Evolutionary conservation across 2,113 vertebrate genomes (phyloP), one percentile per base, ranked within the genome.

Genomic region (Mionectes macconnelli): DNA sequence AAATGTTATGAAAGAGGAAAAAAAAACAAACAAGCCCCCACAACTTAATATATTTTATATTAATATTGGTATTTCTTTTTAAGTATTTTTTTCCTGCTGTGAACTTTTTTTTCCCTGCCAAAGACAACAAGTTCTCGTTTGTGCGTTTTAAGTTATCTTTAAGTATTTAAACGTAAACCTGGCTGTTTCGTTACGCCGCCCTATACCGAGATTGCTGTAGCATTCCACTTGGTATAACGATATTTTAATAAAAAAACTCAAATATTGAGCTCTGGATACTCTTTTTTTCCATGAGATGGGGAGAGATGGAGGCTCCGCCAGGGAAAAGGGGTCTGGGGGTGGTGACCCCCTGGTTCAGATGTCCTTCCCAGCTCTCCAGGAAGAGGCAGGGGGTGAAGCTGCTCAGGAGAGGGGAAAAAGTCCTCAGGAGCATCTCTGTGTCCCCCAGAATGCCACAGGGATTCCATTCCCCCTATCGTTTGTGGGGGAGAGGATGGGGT

Each of bases 21-120:
- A 96, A 97, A 93, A 70, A 96, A 23, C n/a, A n/a, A 13, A 42
- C 30, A 27, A 13, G 10, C 53, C 21, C 47, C 92, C 66, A 55
- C 66, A 94, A 97, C 94, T 98, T 98, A 98, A 98, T 98, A 98
- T 98, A 98, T 98, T 98, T 98, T 98, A 96, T 98, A 98, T 97
- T 98, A 98, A 98, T 98, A 98, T 98, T 98, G 98, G 96, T 98
- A 98, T 97, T 97, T 98, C 98, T 98, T 97, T 97, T 96, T 96
- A 98, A 98, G 97, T 98, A 98, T 98, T 97, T 98, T 97, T 97
- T 97, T 98, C 60, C 94, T 98, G 98, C 98, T 98, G 98, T 98
- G 98, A 98, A 98, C 95, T 50, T 97, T 96, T 47, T 97, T 97
- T 95, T 93, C 96, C 97, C 98, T 98, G 98, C 98, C 98, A 98